phyloP scores from a whole-genome alignment of 2,888 invertebrate species.

The Trissolcus brochymenae region DNA sequence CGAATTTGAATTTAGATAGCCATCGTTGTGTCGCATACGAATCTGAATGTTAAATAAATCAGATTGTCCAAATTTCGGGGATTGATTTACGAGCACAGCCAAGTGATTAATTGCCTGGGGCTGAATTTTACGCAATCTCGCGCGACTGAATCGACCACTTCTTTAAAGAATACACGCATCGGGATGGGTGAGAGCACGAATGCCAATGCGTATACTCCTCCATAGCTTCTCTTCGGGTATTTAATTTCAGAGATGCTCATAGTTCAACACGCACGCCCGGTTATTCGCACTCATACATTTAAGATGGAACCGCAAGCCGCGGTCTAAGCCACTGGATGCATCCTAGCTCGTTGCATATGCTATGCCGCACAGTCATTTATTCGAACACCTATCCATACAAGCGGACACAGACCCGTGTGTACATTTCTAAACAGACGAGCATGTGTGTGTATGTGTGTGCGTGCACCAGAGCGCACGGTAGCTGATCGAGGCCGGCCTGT shows the following conservation, averaged over 20 bases:
- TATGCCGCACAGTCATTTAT: slow-evolving; percentile 33
- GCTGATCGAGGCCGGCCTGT: slow-evolving; percentile 60
- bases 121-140: slow-evolving; percentile 57
- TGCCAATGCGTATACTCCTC: slow-evolving; percentile 25
- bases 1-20: slow-evolving; percentile 30
- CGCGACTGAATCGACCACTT: slow-evolving; percentile 23
- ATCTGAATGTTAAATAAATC: slow-evolving; percentile 35
- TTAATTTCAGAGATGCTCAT: slow-evolving; percentile 60
- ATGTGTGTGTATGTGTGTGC: background rate
- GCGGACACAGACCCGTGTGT: slow-evolving; percentile 8
- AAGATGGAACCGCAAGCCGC: slow-evolving; percentile 62
- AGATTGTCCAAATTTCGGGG: slow-evolving; percentile 20
- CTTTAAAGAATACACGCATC: slow-evolving; percentile 24
- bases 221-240: slow-evolving; percentile 45
- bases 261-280: slow-evolving; percentile 47
- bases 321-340: slow-evolving; percentile 71
- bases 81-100: slow-evolving; percentile 24
- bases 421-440: slow-evolving; percentile 2
- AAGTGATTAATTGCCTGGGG: slow-evolving; percentile 16
- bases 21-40: slow-evolving; percentile 22
- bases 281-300: slow-evolving; percentile 55
- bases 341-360: slow-evolving; percentile 54
- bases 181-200: slow-evolving; percentile 2
- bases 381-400: slow-evolving; percentile 40
- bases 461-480: slow-evolving; percentile 50